Evolutionary conservation across 2,797 vertebrate genomes (phyloP), one percentile per base, ranked within the genome.

Genomic region (Pyrocephalus nanus): DNA sequence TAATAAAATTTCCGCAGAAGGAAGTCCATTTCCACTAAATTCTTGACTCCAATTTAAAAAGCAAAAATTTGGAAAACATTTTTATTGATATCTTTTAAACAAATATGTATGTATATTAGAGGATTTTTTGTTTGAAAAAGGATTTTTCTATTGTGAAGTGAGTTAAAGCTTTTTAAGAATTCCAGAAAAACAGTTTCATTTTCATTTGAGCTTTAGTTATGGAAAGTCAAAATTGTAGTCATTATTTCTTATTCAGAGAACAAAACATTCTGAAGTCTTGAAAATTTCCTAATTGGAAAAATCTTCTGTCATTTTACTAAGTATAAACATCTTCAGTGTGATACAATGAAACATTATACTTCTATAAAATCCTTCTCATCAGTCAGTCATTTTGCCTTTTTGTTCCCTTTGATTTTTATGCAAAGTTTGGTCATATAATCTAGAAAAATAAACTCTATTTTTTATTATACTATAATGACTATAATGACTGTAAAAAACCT

Each of bases 91-190:
- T 26, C 3, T 73, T 72, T 64, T 55, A 32, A 53, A 64, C 1
- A 64, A 64, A 64, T 47, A 15, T 51, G 2, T 50, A 50, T 22
- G 12, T 11, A 19, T 27, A 30, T 1, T 38, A 23, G 1, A 5
- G 6, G 5, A 13, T 8, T 4, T 45, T 53, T 62, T 29, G 4
- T 26, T 48, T 13, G 7, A 71, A 91, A 77, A 30, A 5, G 0
- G 0, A 3, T 22, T 25, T 69, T 45, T 48, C 30, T 48, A 2
- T 42, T 61, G 12, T 32, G 5, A 81, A 12, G 6, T 4, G 12
- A 43, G 6, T 47, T 62, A 15, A 48, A n/a, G 8, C 1, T 38
- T 67, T 83, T 36, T 6, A 58, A 71, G 23, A 36, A 64, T 58
- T 79, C 20, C 7, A 74, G 30, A n/a, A 1, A 55, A 81, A 42